phyloP scores from a whole-genome alignment of 2,113 vertebrate species.

The Probosciger aterrimus region DNA sequence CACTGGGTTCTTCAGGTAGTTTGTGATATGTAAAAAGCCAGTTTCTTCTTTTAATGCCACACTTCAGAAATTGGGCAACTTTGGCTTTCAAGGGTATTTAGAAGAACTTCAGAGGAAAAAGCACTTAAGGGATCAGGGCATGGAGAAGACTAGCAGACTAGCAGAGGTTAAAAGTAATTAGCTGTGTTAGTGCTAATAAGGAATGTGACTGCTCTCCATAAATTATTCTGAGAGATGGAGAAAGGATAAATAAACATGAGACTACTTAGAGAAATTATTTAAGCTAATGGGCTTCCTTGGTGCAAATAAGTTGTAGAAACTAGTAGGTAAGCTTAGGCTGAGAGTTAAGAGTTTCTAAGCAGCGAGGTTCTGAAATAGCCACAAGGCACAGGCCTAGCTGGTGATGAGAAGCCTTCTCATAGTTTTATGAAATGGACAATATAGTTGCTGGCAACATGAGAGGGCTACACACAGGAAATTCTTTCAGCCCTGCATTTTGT shows the following conservation, averaged over 20 bases:
- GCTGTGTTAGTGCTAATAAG: not conserved
- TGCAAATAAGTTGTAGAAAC: not conserved
- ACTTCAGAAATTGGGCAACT: not conserved
- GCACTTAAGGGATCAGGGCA: not conserved
- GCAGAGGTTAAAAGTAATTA: not conserved
- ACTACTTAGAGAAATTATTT: not conserved
- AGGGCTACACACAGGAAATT: not conserved
- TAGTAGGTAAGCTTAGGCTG: not conserved
- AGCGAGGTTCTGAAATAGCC: not conserved
- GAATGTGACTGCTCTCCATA: not conserved
- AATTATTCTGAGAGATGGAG: not conserved
- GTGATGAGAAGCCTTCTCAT: not conserved
- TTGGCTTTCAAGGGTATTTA: not conserved
- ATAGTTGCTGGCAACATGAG: not conserved
- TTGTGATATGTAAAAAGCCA: not conserved
- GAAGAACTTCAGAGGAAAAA: not conserved
- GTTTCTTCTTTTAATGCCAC: not conserved
- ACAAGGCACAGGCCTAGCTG: not conserved
- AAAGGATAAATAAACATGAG: not conserved
- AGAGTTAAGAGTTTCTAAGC: not conserved
- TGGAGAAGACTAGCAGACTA: not conserved
- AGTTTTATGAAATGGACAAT: not conserved
- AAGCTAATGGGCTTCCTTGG: not conserved
- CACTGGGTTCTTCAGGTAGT: not conserved
- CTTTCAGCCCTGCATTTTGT: not conserved